These are phyloP conservation scores for Phycodurus eques DNA, from an alignment of 2,113 vertebrate species.

Conservation along the genomic window DNA sequence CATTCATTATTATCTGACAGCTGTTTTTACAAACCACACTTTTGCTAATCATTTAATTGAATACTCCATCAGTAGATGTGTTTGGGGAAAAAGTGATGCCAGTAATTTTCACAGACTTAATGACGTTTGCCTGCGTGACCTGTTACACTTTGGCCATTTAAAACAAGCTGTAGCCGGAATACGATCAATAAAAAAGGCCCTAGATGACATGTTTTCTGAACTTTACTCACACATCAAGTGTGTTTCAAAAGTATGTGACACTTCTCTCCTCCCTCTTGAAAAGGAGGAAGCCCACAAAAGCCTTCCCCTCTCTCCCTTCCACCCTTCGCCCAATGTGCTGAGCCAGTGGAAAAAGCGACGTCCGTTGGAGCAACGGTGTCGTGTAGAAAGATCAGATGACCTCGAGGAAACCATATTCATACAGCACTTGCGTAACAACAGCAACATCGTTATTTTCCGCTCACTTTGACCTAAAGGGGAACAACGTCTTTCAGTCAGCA, in stretches of 20 bases:
- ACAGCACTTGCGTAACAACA: slow-evolving; percentile 19
- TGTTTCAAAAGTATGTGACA: slow-evolving; percentile 39
- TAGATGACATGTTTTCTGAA: slow-evolving; percentile 12
- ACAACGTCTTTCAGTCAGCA: slow-evolving; percentile 41
- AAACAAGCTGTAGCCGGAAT: slow-evolving; percentile 3
- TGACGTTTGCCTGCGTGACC: slow-evolving; percentile 60
- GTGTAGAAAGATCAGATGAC: slow-evolving; percentile 63
- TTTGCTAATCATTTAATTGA: slow-evolving; percentile 71
- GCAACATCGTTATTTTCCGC: slow-evolving; percentile 30
- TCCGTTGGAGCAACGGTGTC: slow-evolving; percentile 55
- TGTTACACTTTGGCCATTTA: slow-evolving; percentile 50
- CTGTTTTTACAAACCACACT: slow-evolving; percentile 25
- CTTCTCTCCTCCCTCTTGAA: slow-evolving; percentile 65
- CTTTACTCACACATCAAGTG: slow-evolving; percentile 29
- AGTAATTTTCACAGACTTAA: slow-evolving; percentile 67
- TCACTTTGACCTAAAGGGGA: slow-evolving; percentile 8
- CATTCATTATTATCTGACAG: slow-evolving; percentile 34
- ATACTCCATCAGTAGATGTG: slow-evolving; percentile 48
- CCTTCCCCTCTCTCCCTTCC: slow-evolving; percentile 12
- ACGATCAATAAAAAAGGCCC: neutral
- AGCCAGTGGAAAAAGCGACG: slow-evolving; percentile 72
- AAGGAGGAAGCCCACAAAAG: slow-evolving; percentile 62
- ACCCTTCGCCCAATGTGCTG: slow-evolving; percentile 66
- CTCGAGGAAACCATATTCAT: slow-evolving; percentile 70
- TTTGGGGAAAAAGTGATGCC: slow-evolving; percentile 64